These are phyloP conservation scores for Aphelinus atriplicis DNA, from an alignment of 1,140 invertebrate species.

Conservation along the genomic window DNA sequence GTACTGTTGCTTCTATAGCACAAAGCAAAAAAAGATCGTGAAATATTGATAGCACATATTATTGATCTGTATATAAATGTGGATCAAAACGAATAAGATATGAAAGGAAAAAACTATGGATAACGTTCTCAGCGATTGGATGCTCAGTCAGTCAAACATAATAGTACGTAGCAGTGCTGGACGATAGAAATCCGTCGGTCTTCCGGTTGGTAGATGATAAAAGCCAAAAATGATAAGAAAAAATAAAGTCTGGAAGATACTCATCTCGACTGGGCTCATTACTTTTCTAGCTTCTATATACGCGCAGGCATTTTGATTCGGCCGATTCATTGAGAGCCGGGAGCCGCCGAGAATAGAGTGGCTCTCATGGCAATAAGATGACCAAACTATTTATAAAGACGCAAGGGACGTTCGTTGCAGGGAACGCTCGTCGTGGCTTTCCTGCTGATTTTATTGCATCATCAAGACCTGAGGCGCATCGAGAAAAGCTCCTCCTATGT, in stretches of 20 bases:
- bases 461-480: conserved; percentile 20
- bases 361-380: conserved; percentile 44
- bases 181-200: neutral
- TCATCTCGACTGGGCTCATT: conserved; percentile 25
- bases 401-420: conserved; percentile 37
- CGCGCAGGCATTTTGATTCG: conserved; percentile 40
- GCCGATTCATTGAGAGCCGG: conserved; percentile 49
- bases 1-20: neutral
- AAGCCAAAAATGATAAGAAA: conserved; percentile 21
- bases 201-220: conserved; percentile 23
- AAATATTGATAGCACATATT: no score
- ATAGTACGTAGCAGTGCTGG: neutral
- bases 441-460: conserved; percentile 36
- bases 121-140: neutral
- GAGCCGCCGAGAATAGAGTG: conserved; percentile 44
- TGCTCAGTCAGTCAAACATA: conserved; percentile 9
- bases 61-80: neutral
- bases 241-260: conserved; percentile 22
- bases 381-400: conserved; percentile 53
- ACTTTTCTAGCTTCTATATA: conserved; percentile 28
- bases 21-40: neutral
- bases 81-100: neutral
- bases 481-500: conserved; percentile 3
- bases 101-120: conserved; percentile 1
- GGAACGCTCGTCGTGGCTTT: conserved; percentile 38